Percentiles rank a stretch among this genome's conserved stretches.
Conservation (phyloP, 2,888 invertebrate genomes). For the Asteroscopus sphinx region DNA sequence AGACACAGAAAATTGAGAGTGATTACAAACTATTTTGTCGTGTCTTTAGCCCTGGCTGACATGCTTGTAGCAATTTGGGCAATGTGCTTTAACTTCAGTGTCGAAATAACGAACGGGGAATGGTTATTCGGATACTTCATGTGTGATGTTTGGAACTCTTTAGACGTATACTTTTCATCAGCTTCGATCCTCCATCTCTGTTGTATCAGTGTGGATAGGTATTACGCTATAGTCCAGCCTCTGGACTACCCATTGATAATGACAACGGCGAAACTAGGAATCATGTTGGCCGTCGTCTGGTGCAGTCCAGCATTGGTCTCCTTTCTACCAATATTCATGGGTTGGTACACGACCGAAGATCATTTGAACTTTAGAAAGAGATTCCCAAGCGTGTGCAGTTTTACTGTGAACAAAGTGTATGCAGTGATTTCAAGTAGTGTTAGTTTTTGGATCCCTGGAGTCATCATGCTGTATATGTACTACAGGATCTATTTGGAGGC, state of each 20-base stretch:
- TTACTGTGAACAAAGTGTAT: constrained; percentile 96
- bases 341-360: constrained; percentile 97
- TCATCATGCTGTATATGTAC: constrained; percentile 98
- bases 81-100: constrained; percentile 98
- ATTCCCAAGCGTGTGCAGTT: constrained; percentile 94
- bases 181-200: constrained; percentile 98
- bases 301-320: constrained; percentile 97
- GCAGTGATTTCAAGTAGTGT: constrained; percentile 97
- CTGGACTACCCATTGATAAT: constrained; percentile 97
- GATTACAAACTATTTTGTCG: constrained; percentile 98
- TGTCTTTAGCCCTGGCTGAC: constrained; percentile 97
- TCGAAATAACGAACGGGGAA: constrained; percentile 94
- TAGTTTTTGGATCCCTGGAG: constrained; percentile 98
- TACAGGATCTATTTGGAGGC: constrained; percentile 96
- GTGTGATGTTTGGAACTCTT: constrained; percentile 98
- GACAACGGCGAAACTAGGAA: constrained; percentile 94
- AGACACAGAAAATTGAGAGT: constrained; percentile 91
- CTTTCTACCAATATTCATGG: constrained; percentile 98
- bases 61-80: constrained; percentile 98
- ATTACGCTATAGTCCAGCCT: constrained; percentile 98
- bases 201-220: constrained; percentile 96
- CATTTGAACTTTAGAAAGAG: constrained; percentile 92
- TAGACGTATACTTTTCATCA: constrained; percentile 98
- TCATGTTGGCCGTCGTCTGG: constrained; percentile 97
- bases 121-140: constrained; percentile 97